Conservation (phyloP, 2,888 invertebrate genomes). For the Himalopsyche japonica region DNA sequence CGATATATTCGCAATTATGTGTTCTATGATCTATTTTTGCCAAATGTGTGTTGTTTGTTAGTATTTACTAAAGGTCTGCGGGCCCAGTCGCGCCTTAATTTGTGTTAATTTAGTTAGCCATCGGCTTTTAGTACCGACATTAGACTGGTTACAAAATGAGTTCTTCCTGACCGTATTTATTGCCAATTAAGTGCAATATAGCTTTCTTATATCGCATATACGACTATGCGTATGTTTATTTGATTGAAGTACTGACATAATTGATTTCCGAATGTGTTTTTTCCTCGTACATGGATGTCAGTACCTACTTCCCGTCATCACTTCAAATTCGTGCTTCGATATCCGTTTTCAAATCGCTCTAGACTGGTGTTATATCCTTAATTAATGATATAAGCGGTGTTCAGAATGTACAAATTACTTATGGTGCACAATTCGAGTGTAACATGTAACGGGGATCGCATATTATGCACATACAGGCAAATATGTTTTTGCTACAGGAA, state of each 20-base stretch:
- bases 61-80: background rate
- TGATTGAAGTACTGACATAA: background rate
- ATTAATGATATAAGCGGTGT: background rate
- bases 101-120: background rate
- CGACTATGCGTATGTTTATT: background rate
- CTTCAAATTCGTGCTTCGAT: background rate
- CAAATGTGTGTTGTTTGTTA: background rate
- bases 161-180: background rate
- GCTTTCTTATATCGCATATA: background rate
- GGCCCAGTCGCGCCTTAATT: constrained; percentile 12
- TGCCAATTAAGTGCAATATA: background rate
- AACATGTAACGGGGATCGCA: background rate
- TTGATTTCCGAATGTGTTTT: constrained; percentile 6
- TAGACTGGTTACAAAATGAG: background rate
- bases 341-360: background rate
- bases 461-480: background rate
- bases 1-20: background rate
- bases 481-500: background rate
- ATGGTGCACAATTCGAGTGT: background rate
- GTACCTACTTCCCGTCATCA: background rate
- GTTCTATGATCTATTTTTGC: background rate
- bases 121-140: background rate
- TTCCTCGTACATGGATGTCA: background rate
- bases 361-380: background rate
- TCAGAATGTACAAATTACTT: background rate